These are phyloP conservation scores for Meles meles DNA, from an alignment of 2,113 vertebrate genomes.

Conservation along the genomic window DNA sequence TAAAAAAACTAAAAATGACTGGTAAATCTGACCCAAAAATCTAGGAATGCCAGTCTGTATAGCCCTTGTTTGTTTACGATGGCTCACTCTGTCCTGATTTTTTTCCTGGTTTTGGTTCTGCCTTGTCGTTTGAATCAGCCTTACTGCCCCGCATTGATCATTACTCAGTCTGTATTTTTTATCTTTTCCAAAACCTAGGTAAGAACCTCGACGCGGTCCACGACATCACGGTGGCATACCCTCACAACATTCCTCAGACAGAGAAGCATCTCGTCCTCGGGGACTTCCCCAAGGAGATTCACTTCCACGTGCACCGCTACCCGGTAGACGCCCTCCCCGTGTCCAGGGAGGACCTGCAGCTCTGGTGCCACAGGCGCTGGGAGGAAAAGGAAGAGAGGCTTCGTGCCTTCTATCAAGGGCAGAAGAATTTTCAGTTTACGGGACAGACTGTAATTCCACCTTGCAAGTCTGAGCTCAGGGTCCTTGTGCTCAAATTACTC, in stretches of 20 bases:
- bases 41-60: background rate
- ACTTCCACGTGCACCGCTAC: slow-evolving; percentile 93
- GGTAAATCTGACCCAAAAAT: background rate
- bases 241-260: slow-evolving; percentile 95
- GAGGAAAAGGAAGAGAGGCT: slow-evolving; percentile 93
- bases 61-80: background rate
- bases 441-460: slow-evolving; percentile 85
- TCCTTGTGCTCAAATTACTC: slow-evolving; percentile 86
- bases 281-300: slow-evolving; percentile 94
- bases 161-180: background rate
- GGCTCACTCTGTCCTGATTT: background rate
- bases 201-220: slow-evolving; percentile 95
- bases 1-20: background rate
- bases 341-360: slow-evolving; percentile 86
- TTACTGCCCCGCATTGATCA: background rate
- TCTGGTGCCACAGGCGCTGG: slow-evolving; percentile 95
- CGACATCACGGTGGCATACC: slow-evolving; percentile 97
- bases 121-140: background rate
- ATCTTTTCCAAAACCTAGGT: slow-evolving; percentile 80
- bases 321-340: slow-evolving; percentile 85
- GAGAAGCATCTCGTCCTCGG: slow-evolving; percentile 93
- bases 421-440: slow-evolving; percentile 81
- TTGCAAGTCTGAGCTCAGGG: slow-evolving; percentile 93
- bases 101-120: background rate
- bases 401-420: slow-evolving; percentile 87